Percentiles rank a stretch among this genome's conserved stretches.
These are phyloP conservation scores for Nomada fabriciana DNA, from an alignment of 2,888 invertebrate genomes.

Conservation along the genomic window DNA sequence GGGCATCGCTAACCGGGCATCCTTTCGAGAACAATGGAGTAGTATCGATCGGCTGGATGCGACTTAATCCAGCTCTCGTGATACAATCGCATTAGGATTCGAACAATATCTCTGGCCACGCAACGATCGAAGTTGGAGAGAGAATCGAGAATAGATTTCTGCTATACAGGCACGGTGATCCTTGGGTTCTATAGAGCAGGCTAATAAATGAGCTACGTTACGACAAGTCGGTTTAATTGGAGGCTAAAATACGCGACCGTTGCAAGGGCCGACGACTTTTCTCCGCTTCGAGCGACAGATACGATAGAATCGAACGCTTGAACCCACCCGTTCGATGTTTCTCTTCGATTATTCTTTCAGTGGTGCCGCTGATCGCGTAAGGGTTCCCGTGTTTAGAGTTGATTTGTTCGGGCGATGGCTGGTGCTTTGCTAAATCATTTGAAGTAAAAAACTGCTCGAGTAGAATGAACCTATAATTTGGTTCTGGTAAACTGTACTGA, in stretches of 20 bases:
- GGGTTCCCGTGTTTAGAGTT: too few species aligned
- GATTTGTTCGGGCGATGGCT: too few species aligned
- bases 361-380: too few species aligned
- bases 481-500: too few species aligned
- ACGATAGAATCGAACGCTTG: too few species aligned
- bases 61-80: constrained; percentile 61
- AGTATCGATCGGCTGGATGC: constrained; percentile 34
- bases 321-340: too few species aligned
- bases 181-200: constrained; percentile 11
- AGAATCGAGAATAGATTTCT: constrained; percentile 19
- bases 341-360: too few species aligned
- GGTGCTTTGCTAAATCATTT: too few species aligned
- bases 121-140: constrained; percentile 24
- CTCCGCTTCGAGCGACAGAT: background rate
- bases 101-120: constrained; percentile 37
- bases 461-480: too few species aligned
- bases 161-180: background rate
- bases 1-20: constrained; percentile 17
- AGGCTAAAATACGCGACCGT: constrained; percentile 30
- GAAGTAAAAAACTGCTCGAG: too few species aligned
- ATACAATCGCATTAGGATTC: constrained; percentile 66
- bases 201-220: constrained; percentile 41
- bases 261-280: constrained; percentile 7
- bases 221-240: constrained; percentile 39
- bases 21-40: constrained; percentile 39